Conservation (phyloP, 2,888 invertebrate genomes). For the Brachyptera risi region DNA sequence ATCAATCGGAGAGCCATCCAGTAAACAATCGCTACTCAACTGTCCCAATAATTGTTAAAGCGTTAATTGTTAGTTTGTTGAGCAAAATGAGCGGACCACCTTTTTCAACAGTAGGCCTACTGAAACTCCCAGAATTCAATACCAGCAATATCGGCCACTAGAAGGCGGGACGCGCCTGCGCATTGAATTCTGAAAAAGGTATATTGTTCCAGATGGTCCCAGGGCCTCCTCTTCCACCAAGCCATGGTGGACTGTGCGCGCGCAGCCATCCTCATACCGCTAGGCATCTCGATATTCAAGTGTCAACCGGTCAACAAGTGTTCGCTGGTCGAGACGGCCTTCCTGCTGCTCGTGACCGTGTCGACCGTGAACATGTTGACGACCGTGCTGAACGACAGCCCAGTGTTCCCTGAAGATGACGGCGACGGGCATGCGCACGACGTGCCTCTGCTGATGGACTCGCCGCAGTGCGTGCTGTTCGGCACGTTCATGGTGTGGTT, state of each 20-base stretch:
- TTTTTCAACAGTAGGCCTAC: too few relatives aligned
- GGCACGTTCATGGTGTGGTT: constrained; percentile 94
- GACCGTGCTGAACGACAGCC: constrained; percentile 80
- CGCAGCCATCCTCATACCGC: constrained; percentile 72
- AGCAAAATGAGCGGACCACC: too few relatives aligned
- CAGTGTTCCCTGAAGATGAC: constrained; percentile 72
- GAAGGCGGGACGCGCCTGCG: too few relatives aligned
- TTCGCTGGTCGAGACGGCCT: constrained; percentile 82
- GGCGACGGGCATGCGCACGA: constrained; percentile 52
- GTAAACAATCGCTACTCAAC: too few relatives aligned
- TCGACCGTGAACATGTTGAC: constrained; percentile 89
- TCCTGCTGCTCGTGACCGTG: constrained; percentile 78
- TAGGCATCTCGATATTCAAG: constrained; percentile 73
- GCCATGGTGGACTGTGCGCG: constrained; percentile 79
- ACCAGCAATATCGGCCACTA: too few relatives aligned
- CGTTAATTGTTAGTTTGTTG: too few relatives aligned
- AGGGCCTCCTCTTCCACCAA: constrained; percentile 79
- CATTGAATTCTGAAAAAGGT: too few relatives aligned
- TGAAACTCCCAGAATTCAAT: too few relatives aligned
- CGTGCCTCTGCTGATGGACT: constrained; percentile 75
- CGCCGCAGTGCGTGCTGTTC: constrained; percentile 84
- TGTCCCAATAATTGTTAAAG: too few relatives aligned
- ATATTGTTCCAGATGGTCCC: constrained; percentile 70
- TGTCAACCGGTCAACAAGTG: constrained; percentile 84
- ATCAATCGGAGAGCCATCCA: too few relatives aligned